A percentile compares a stretch with the other conserved stretches of the same genome.
phyloP scores from a whole-genome alignment of 2,113 vertebrate genomes.

The Galbula dea region DNA sequence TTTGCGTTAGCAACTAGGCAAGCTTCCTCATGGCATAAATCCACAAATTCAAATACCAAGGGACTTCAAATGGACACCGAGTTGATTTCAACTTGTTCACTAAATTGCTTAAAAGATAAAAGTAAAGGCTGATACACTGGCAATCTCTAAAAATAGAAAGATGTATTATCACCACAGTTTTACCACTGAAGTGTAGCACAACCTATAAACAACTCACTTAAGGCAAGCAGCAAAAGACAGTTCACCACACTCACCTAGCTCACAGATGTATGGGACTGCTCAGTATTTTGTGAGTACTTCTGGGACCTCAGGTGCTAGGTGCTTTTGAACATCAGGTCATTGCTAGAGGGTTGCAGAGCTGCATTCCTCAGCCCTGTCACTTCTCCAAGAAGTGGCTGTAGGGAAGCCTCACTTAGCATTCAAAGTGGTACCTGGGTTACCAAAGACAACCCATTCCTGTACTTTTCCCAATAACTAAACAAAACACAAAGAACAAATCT shows the following conservation, averaged over 20 bases:
- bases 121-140: not conserved
- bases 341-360: not conserved
- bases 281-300: not conserved
- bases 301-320: not conserved
- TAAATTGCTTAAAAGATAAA: not conserved
- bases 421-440: not conserved
- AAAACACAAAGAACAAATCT: not conserved
- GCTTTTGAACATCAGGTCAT: not conserved
- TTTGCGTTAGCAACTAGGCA: not conserved
- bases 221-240: not conserved
- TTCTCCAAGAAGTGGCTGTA: not conserved
- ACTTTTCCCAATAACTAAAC: not conserved
- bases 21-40: not conserved
- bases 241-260: not conserved
- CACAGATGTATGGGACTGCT: rapidly evolving
- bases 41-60: not conserved
- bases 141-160: not conserved
- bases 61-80: not conserved
- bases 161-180: not conserved
- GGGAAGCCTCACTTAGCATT: not conserved
- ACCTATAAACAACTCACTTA: not conserved
- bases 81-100: not conserved
- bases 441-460: not conserved
- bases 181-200: not conserved
- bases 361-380: not conserved